Base-by-base conservation (phyloP, 1,140 invertebrate genomes). In the Pogonognathellus flavescens region DNA sequence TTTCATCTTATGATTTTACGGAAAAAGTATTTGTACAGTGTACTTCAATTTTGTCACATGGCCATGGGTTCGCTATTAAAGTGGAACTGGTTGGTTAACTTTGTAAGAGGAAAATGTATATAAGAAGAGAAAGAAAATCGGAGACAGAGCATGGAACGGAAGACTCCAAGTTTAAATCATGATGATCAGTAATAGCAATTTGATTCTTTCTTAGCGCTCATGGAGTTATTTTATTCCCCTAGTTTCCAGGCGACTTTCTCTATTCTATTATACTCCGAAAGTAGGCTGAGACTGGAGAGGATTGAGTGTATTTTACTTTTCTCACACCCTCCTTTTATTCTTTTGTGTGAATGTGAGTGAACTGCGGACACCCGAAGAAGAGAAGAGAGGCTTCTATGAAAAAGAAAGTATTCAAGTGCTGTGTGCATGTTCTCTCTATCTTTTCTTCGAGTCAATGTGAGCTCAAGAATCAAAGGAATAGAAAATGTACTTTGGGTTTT, bases 401-500 rank as follows among this genome's bases (percentile, higher is more conserved):
- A 57, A 18, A 31, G 49, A 18, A 76, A 50, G 70, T 76, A 76
- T 14, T 18, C 9, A 31, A 76, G 70, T 76, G 41, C 31, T n/a
- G 14, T 31, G 31, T 76, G 41, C 25, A 76, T 76, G 70, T 76
- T 49, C 41, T 49, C 41, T 76, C 25, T 11, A 50, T 41, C 70
- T 76, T 31, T 9, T 49, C 66, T n/a, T 31, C 41, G n/a, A 7
- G n/a, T 76, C 70, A 76, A 25, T 66, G 62, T 66, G 70, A 76
- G 31, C 25, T 5, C n/a, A 18, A 4, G 80, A 55, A 82, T 59
- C 18, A 59, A 55, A 82, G 52, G 53, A 83, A 83, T 59, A 83
- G 55, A 83, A 60, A 83, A 83, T 83, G 59, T 83, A 84, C 66
- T 62, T 50, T 31, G 57, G 50, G 82, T 70, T 53, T 84, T 70